Conservation (phyloP, 2,888 invertebrate species). For the Cybosia mesomella region DNA sequence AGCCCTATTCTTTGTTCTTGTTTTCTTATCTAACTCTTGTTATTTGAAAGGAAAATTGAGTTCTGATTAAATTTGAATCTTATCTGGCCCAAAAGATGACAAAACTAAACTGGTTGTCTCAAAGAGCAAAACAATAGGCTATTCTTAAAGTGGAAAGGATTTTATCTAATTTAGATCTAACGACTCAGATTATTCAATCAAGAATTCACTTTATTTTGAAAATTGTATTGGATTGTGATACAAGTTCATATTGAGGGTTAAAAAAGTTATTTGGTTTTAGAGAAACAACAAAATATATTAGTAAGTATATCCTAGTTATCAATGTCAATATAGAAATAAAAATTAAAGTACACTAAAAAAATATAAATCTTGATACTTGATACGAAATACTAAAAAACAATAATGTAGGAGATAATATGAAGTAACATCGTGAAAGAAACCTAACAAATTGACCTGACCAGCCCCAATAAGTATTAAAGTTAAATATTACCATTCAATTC, state of each 20-base stretch:
- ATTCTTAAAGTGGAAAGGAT: constrained; percentile 40
- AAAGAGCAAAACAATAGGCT: constrained; percentile 46
- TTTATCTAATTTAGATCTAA: constrained; percentile 44
- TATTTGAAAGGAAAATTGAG: constrained; percentile 51
- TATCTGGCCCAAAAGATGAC: constrained; percentile 52
- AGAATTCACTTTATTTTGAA: constrained; percentile 21
- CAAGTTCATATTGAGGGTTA: neutral
- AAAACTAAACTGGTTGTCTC: constrained; percentile 52
- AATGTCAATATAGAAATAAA: neutral
- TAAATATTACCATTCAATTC: neutral
- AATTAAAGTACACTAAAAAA: too few species aligned
- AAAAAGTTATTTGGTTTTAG: neutral
- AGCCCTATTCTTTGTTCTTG: constrained; percentile 51
- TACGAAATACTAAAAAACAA: neutral
- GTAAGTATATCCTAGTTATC: neutral
- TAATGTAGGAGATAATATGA: neutral
- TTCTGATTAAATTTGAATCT: constrained; percentile 51
- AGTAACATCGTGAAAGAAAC: neutral
- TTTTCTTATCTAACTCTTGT: constrained; percentile 50
- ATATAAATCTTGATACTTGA: neutral
- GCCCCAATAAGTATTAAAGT: neutral
- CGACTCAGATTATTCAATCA: constrained; percentile 44
- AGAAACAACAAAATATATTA: neutral
- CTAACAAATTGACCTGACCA: neutral
- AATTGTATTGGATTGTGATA: constrained; percentile 15